Base-by-base conservation (phyloP, 2,113 vertebrate species). In the Leptosomus discolor region DNA sequence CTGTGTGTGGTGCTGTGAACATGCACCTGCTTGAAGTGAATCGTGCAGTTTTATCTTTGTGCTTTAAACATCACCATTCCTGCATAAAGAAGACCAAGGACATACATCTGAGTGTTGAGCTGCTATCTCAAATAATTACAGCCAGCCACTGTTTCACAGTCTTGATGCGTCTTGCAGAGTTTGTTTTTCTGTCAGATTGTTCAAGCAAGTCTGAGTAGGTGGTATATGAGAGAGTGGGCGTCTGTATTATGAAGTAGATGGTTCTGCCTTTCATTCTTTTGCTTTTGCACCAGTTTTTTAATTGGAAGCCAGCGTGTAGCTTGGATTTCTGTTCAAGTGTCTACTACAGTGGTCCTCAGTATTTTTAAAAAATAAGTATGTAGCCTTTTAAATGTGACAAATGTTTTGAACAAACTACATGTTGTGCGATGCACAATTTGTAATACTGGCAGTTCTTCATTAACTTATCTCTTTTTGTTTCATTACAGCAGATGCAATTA, bases 401-500 rank as follows among this genome's bases (percentile, higher is more conserved):
- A 23, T 58, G 5, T 32, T 81, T 81, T 79, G 23, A 83, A 53
- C 30, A 65, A 87, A 58, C 14, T 30, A 3, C 4, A 2, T 51
- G 13, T 60, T 67, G 36, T 70, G 43, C 13, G 27, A 41, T 67
- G 50, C 22, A 71, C 48, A 36, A 23, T 68, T 71, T 78, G 32
- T 74, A 67, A 45, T 53, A 36, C 8, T 45, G 4, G 27, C 21
- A 64, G 27, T 64, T 96, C 50, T n/a, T 75, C 92, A 80, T 57
- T 61, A 39, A 77, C 46, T 41, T 83, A 68, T 74, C 90, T 92
- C 34, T 57, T 82, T 90, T 88, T 97, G 68, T 96, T 92, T 94
- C 87, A 34, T 87, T 92, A 74, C 96, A 99, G 99, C 99, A 81
- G 99, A 99, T 86, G 99, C 99, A 56, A 99, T 99, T 95, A 99